A percentile compares a stretch with the other conserved stretches of the same genome.
These are phyloP conservation scores for Merodon equestris DNA, from an alignment of 2,888 invertebrate genomes.

Conservation along the genomic window DNA sequence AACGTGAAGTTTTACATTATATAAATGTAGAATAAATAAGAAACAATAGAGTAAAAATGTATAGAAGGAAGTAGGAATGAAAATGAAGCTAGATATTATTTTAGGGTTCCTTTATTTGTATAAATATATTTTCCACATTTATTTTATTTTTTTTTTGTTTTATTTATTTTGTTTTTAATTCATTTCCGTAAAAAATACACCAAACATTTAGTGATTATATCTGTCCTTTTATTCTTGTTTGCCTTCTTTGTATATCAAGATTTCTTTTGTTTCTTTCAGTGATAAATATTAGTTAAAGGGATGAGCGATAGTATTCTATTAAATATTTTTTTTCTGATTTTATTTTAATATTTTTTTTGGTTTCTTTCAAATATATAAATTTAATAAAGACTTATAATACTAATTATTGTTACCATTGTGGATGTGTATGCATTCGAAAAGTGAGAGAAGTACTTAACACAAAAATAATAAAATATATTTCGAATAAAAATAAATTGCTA, in stretches of 20 bases:
- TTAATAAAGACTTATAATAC: constrained; percentile 74
- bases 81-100: constrained; percentile 32
- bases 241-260: too few relatives aligned
- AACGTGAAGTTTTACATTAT: constrained; percentile 67
- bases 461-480: too few relatives aligned
- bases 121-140: constrained; percentile 37
- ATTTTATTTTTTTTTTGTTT: constrained; percentile 24
- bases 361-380: constrained; percentile 58
- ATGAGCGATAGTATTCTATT: constrained; percentile 58
- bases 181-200: constrained; percentile 69
- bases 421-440: constrained; percentile 71
- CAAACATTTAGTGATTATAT: constrained; percentile 62
- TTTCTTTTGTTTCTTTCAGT: too few relatives aligned
- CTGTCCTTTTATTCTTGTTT: constrained; percentile 13
- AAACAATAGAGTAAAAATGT: constrained; percentile 18
- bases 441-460: constrained; percentile 52
- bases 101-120: constrained; percentile 10
- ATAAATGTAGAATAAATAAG: constrained; percentile 26
- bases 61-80: constrained; percentile 24
- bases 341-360: constrained; percentile 30
- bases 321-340: constrained; percentile 53
- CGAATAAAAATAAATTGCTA: too few relatives aligned
- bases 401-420: constrained; percentile 79
- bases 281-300: constrained; percentile 41
- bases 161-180: constrained; percentile 29